Conservation (phyloP, 2,113 vertebrate species). For the Struthidea cinerea region DNA sequence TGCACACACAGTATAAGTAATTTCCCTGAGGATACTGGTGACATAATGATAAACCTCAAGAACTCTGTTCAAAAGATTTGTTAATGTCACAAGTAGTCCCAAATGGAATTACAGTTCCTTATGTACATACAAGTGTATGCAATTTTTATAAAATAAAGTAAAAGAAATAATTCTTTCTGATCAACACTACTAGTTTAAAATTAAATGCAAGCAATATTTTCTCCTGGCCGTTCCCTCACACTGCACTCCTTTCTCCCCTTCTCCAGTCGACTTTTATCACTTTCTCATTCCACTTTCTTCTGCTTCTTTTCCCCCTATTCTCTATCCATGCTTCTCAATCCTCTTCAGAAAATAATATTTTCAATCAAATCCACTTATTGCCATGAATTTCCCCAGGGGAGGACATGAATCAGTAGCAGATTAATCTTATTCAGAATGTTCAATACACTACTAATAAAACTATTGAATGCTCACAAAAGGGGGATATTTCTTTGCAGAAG, state of each 20-base stretch:
- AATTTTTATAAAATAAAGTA: conserved; percentile 39
- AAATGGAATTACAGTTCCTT: conserved; percentile 39
- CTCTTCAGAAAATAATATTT: not conserved
- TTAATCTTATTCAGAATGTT: not conserved
- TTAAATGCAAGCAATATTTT: conserved; percentile 33
- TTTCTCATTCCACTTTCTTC: not conserved
- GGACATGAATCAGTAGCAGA: not conserved
- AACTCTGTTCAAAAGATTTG: conserved; percentile 33
- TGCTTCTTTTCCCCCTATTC: not conserved
- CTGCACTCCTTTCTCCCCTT: not conserved
- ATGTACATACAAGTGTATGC: not conserved
- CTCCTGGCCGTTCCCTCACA: not conserved
- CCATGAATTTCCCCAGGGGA: not conserved
- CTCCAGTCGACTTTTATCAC: not conserved
- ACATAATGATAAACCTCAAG: conserved; percentile 38
- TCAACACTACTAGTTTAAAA: not conserved
- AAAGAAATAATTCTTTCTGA: conserved; percentile 23
- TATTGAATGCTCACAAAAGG: not conserved
- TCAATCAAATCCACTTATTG: not conserved
- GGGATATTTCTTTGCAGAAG: not conserved
- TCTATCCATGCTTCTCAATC: not conserved
- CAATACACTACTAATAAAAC: not conserved
- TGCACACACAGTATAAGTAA: conserved; percentile 34
- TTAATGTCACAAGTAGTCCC: conserved; percentile 33
- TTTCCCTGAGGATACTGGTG: conserved; percentile 35